Evolutionary conservation across 53 echinoderm and acorn worm species (phyloP).

Genomic region (Apostichopus leukothele): DNA sequence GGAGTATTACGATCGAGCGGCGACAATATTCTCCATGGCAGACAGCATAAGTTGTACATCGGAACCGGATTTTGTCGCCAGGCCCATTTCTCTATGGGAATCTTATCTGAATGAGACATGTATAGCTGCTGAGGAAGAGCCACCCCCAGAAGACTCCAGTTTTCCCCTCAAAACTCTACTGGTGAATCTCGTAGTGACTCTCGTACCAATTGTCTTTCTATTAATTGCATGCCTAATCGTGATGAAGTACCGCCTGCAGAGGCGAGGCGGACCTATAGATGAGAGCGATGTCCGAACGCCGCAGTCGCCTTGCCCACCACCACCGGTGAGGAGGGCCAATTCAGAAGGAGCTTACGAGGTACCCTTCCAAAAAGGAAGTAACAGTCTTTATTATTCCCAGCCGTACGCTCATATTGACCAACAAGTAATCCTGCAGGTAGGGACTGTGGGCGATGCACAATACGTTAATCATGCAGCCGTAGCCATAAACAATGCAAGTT

Average conservation of each 20-base stretch:
- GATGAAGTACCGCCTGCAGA: background rate
- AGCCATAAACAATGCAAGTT: too few relatives aligned
- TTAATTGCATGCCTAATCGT: background rate
- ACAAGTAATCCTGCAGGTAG: conserved; percentile 13
- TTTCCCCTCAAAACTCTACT: background rate
- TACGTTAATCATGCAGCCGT: background rate
- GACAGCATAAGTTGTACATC: conserved; percentile 20
- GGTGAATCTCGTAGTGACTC: background rate
- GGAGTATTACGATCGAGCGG: conserved; percentile 16
- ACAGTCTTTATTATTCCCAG: conserved; percentile 1
- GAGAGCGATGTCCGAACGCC: background rate
- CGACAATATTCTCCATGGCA: background rate
- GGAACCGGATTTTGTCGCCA: background rate
- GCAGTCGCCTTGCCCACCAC: background rate
- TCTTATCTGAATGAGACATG: background rate
- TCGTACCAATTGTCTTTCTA: background rate
- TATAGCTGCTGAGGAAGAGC: too few relatives aligned
- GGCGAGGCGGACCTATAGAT: background rate
- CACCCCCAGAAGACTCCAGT: background rate
- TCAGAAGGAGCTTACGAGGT: conserved; percentile 3
- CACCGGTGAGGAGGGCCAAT: background rate
- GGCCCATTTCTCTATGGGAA: background rate
- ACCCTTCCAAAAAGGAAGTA: background rate
- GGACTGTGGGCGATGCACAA: background rate
- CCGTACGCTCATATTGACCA: conserved; percentile 30